Base-by-base conservation (phyloP, 2,797 vertebrate genomes). In the Spatula versicolor region DNA sequence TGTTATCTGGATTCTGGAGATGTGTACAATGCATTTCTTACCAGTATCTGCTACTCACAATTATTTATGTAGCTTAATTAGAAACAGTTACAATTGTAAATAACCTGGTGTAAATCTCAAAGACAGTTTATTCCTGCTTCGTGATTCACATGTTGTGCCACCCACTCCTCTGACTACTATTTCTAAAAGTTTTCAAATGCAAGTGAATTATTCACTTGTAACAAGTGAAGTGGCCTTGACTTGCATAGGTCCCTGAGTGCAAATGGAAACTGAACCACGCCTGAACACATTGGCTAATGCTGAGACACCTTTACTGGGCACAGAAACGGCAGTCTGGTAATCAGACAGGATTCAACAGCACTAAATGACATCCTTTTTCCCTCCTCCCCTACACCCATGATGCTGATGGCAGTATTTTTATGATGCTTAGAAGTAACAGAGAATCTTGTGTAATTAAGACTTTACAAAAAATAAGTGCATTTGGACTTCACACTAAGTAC, bases 271-370 rank as follows among this genome's bases (percentile, higher is more conserved):
- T 20, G 41, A 1, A 87, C 5, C 9, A 19, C 1, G 59, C 30
- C 55, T 58, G 69, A 37, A 69, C 2, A 79, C 43, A 64, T 2
- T 2, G 16, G 50, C 31, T 55, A 6, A 31, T 15, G 39, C 66
- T 56, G 20, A 79, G 18, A 45, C 13, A 17, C 22, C 15, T 58
- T 30, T 20, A 17, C 13, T n/a, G 9, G 54, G 72, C 35, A 23
- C 0, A 52, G n/a, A n/a, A 21, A 28, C 9, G 26, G 13, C 12
- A 80, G 37, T 28, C 19, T 26, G 9, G 4, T 45, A 10, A 62
- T 23, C 28, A 28, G n/a, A 18, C 35, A 60, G 33, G 13, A 91
- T 41, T 55, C 60, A 48, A 14, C 0, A 83, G 3, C 5, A 54
- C 20, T n/a, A 78, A 84, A 59, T 6, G 12, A 7, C 13, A 79